Evolutionary conservation across 2,113 vertebrate species (phyloP).

Genomic region (human): DNA sequence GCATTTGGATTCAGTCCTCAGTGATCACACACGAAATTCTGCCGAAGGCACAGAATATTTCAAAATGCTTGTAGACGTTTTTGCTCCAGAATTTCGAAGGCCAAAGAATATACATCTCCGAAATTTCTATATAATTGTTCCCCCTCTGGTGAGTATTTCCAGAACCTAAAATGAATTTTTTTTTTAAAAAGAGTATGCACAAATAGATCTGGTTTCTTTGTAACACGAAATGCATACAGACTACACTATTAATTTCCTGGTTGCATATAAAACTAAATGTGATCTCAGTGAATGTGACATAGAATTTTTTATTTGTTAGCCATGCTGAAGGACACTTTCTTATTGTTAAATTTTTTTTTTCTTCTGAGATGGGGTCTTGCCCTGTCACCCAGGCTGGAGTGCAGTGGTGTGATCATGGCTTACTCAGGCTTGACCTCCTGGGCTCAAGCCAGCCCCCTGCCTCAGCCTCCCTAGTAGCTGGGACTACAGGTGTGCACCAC

Average conservation of each 20-base stretch:
- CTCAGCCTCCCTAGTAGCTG: too few relatives aligned
- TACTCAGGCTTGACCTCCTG: too few relatives aligned
- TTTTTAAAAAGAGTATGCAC: neutral
- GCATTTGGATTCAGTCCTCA: constrained; percentile 93
- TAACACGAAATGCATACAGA: neutral
- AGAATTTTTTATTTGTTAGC: neutral
- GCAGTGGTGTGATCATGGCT: too few relatives aligned
- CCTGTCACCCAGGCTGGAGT: too few relatives aligned
- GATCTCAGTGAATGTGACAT: neutral
- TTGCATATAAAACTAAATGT: neutral
- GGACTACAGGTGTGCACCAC: too few relatives aligned
- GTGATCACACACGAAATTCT: constrained; percentile 95
- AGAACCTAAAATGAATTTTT: constrained; percentile 19
- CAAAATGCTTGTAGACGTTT: constrained; percentile 98
- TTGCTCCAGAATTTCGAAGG: constrained; percentile 96
- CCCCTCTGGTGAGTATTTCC: constrained; percentile 91
- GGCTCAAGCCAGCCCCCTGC: too few relatives aligned
- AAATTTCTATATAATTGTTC: constrained; percentile 99
- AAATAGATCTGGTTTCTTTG: neutral
- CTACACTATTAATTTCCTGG: neutral
- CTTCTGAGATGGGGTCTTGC: too few relatives aligned
- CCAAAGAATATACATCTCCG: constrained; percentile 97
- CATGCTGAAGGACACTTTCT: neutral
- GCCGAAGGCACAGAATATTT: constrained; percentile 99
- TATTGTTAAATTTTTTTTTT: neutral